Evolutionary conservation across 2,888 invertebrate species (phyloP).

Genomic region (Deilephila elpenor): DNA sequence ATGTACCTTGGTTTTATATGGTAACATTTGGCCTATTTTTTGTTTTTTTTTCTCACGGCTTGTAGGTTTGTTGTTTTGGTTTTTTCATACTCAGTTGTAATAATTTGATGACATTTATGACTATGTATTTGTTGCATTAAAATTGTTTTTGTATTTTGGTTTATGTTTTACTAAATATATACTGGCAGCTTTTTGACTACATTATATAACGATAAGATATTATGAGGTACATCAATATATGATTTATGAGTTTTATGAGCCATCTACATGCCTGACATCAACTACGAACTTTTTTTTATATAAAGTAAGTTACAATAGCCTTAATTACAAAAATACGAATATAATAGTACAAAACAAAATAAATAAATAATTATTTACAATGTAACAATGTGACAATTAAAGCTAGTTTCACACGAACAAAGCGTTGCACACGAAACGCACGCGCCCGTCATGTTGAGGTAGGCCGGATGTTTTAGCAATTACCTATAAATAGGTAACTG

Average conservation of each 20-base stretch:
- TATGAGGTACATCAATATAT: too few relatives aligned
- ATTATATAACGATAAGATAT: too few relatives aligned
- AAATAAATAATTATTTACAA: neutral
- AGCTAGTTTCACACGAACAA: constrained; percentile 38
- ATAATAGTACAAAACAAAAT: neutral
- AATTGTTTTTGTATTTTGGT: too few relatives aligned
- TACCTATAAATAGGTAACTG: constrained; percentile 47
- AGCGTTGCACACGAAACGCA: constrained; percentile 49
- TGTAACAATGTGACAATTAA: neutral
- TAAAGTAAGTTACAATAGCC: too few relatives aligned
- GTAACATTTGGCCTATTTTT: neutral
- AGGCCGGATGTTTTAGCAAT: constrained; percentile 60
- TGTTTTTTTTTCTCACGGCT: neutral
- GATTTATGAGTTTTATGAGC: too few relatives aligned
- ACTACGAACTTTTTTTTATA: too few relatives aligned
- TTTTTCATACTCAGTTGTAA: neutral
- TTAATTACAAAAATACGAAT: neutral
- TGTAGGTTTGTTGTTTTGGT: too few relatives aligned
- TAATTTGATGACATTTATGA: too few relatives aligned
- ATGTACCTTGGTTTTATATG: neutral
- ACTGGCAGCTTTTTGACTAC: too few relatives aligned
- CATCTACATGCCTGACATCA: too few relatives aligned
- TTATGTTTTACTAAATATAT: too few relatives aligned
- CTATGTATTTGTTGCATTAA: too few relatives aligned
- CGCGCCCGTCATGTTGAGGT: constrained; percentile 62